Conservation (phyloP, 2,113 vertebrate genomes). For the Nettapus auritus region DNA sequence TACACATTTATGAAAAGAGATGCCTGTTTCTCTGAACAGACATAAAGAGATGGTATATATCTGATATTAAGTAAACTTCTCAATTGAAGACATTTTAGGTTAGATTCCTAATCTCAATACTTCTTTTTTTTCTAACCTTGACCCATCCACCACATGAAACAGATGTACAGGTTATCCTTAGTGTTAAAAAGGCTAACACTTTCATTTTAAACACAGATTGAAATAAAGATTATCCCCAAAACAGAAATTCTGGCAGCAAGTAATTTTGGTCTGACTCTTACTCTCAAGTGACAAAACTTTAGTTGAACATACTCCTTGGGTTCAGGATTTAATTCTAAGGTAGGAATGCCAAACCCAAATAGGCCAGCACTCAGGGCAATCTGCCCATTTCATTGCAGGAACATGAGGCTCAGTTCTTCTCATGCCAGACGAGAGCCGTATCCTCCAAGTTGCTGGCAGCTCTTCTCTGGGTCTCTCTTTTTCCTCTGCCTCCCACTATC, state of each 20-base stretch:
- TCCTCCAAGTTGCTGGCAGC: neutral
- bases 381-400: neutral
- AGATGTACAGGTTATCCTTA: neutral
- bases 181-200: neutral
- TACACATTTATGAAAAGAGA: neutral
- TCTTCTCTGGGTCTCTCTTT: neutral
- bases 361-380: neutral
- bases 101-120: neutral
- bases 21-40: neutral
- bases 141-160: neutral
- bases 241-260: neutral
- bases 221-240: neutral
- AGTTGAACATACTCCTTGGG: neutral
- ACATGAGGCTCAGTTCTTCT: neutral
- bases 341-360: neutral
- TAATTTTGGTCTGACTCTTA: neutral
- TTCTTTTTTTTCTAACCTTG: neutral
- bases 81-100: neutral
- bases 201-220: neutral
- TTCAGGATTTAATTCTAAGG: constrained; percentile 25
- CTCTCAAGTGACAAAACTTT: neutral
- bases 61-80: neutral
- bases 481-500: neutral
- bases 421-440: neutral
- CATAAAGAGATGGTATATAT: neutral